Percentiles rank a stretch among this genome's conserved stretches.
These are phyloP conservation scores for Halcyon smyrnensis DNA, from an alignment of 2,797 vertebrate genomes.

Conservation along the genomic window DNA sequence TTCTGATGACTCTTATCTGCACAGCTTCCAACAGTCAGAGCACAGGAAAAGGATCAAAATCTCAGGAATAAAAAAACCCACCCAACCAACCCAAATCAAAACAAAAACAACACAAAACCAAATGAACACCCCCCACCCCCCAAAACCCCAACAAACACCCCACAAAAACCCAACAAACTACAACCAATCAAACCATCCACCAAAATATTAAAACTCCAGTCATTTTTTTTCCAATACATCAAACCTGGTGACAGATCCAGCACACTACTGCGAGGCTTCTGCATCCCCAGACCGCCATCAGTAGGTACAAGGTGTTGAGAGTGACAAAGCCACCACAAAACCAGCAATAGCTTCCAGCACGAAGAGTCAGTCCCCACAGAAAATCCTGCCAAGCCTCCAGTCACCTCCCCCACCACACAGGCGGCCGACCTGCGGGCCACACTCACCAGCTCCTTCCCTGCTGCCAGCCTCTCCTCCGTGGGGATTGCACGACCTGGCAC, in stretches of 20 bases:
- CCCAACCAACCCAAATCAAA: no score
- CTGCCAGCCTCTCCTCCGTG: rapidly evolving
- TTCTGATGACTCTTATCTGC: not conserved
- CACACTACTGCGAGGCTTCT: not conserved
- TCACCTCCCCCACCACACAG: rapidly evolving
- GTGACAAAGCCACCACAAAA: not conserved
- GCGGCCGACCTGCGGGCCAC: rapidly evolving
- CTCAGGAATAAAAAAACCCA: not conserved
- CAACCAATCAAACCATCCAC: no score
- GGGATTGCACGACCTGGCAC: rapidly evolving
- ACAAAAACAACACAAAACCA: no score
- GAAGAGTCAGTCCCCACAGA: rapidly evolving
- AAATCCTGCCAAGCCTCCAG: not conserved
- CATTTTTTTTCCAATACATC: not conserved
- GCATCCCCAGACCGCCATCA: not conserved
- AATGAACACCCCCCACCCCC: no score
- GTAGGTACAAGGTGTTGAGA: rapidly evolving
- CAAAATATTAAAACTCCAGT: rapidly evolving
- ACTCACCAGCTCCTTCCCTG: not conserved
- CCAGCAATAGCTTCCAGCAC: not conserved
- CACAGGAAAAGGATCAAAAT: not conserved
- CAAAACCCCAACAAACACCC: no score
- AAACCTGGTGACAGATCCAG: not conserved
- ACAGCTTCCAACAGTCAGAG: not conserved
- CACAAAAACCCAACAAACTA: no score